Percentiles rank a stretch among this genome's conserved stretches.
Conservation (phyloP, 37 sponge, comb jelly and placozoan genomes). For the Axinella damicornis region DNA sequence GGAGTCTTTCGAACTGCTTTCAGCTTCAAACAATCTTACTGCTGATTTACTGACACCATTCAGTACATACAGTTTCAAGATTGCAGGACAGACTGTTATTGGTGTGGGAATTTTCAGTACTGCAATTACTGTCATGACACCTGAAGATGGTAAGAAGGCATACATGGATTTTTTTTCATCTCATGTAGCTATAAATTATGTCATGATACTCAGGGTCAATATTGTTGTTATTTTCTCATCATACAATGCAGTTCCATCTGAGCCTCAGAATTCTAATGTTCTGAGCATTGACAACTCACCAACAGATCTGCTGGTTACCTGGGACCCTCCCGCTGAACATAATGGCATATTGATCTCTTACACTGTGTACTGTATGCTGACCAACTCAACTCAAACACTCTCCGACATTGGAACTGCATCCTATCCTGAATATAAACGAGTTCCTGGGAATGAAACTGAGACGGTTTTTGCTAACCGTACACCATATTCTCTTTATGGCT, state of each 20-base stretch:
- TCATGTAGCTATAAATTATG: too few species aligned
- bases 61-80: not conserved
- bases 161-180: too few species aligned
- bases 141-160: constrained; percentile 30
- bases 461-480: not conserved
- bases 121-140: not conserved
- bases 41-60: constrained; percentile 4
- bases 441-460: not conserved
- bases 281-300: not conserved
- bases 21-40: not conserved
- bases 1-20: not conserved
- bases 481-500: constrained; percentile 5
- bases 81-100: constrained; percentile 13
- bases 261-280: not conserved
- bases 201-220: too few species aligned
- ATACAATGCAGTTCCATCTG: not conserved
- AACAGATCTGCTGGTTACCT: not conserved
- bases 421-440: not conserved
- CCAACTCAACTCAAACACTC: too few species aligned
- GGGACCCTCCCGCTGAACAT: not conserved
- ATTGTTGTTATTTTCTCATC: too few species aligned
- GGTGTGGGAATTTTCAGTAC: constrained; percentile 12
- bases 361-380: not conserved
- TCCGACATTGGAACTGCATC: not conserved
- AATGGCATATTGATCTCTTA: not conserved